Percentiles rank a stretch among this genome's conserved stretches.
These are phyloP conservation scores for Plagiodera versicolora DNA, from an alignment of 2,888 invertebrate genomes.

Conservation along the genomic window DNA sequence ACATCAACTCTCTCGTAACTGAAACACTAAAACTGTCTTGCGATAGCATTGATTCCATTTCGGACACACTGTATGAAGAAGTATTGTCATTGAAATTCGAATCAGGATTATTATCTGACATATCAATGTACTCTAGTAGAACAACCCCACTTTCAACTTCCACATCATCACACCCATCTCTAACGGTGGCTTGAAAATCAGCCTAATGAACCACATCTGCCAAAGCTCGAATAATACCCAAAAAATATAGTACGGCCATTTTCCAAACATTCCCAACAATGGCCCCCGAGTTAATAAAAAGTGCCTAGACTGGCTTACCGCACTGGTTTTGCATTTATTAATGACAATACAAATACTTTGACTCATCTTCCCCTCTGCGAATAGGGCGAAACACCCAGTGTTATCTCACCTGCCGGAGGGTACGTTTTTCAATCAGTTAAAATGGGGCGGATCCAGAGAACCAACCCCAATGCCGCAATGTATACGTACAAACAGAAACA, in stretches of 20 bases:
- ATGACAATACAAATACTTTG: conserved; percentile 45
- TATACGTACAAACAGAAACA: conserved; percentile 29
- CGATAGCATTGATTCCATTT: background rate
- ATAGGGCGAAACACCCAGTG: conserved; percentile 34
- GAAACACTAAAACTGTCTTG: too few species aligned
- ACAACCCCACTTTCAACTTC: conserved; percentile 14
- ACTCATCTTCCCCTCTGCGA: conserved; percentile 39
- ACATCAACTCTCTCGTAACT: too few species aligned
- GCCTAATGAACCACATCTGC: conserved; percentile 36
- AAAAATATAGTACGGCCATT: conserved; percentile 37
- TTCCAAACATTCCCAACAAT: conserved; percentile 37
- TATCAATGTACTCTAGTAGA: background rate
- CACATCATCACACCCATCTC: conserved; percentile 23
- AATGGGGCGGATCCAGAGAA: conserved; percentile 30
- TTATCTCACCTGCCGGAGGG: conserved; percentile 45
- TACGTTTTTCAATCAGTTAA: conserved; percentile 46
- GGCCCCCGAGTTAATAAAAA: conserved; percentile 41
- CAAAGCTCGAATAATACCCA: conserved; percentile 25
- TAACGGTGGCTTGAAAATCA: conserved; percentile 29
- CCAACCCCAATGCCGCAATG: conserved; percentile 28
- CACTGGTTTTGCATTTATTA: conserved; percentile 42
- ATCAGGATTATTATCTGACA: background rate
- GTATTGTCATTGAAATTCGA: background rate
- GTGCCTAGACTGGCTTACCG: conserved; percentile 40
- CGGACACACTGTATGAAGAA: background rate